These are phyloP conservation scores for Centropus unirufus DNA, from an alignment of 2,113 vertebrate genomes.

Conservation along the genomic window DNA sequence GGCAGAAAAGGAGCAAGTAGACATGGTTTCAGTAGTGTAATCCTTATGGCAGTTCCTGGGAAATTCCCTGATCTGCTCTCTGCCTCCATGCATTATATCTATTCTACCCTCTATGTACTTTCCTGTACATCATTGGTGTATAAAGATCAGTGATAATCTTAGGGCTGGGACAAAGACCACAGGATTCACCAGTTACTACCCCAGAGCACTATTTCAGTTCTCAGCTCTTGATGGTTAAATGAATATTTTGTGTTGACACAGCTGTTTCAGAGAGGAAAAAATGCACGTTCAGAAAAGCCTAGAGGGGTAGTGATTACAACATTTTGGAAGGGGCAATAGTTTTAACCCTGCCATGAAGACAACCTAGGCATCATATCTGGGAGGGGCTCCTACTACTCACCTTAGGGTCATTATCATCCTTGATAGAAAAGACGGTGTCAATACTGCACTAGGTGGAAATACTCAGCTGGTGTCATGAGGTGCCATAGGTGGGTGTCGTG, in stretches of 20 bases:
- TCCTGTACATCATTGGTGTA: not conserved
- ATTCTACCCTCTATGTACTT: not conserved
- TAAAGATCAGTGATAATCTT: not conserved
- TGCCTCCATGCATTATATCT: not conserved
- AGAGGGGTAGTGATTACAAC: not conserved
- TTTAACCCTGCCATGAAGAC: not conserved
- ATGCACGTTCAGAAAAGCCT: not conserved
- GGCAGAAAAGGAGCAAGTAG: not conserved
- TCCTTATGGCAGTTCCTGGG: not conserved
- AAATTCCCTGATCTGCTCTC: not conserved
- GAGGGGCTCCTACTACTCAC: not conserved
- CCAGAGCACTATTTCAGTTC: not conserved
- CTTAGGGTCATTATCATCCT: not conserved
- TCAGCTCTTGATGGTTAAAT: not conserved
- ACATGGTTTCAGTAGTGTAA: not conserved
- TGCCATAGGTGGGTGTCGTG: fast-evolving
- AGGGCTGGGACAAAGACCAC: not conserved
- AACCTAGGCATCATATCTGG: not conserved
- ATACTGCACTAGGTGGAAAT: not conserved
- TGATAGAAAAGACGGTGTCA: not conserved
- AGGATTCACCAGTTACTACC: not conserved
- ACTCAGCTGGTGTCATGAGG: not conserved
- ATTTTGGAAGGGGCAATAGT: not conserved
- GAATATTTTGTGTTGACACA: not conserved
- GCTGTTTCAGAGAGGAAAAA: not conserved